Conservation (phyloP, 2,797 vertebrate species). For the Crenuchus spilurus region DNA sequence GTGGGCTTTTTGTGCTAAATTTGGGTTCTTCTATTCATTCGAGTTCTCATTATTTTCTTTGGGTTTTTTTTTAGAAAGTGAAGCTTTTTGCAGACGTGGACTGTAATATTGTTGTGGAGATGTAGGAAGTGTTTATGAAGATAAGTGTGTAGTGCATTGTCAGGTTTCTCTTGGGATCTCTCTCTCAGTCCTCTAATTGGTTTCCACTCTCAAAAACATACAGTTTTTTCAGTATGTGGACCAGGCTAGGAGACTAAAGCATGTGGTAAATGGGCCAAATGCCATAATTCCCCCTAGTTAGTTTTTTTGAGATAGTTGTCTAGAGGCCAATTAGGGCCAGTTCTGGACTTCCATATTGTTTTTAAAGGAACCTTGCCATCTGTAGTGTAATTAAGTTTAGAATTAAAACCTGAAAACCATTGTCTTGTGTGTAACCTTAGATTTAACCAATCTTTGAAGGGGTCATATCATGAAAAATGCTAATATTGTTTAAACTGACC, state of each 20-base stretch:
- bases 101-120: constrained; percentile 13
- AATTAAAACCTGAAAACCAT: background rate
- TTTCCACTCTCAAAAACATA: background rate
- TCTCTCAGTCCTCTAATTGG: background rate
- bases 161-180: background rate
- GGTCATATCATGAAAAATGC: background rate
- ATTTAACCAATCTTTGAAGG: background rate
- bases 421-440: background rate
- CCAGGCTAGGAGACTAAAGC: background rate
- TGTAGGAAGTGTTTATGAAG: constrained; percentile 23
- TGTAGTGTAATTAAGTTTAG: background rate
- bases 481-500: too few species aligned
- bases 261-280: constrained; percentile 35
- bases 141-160: constrained; percentile 35
- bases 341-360: background rate
- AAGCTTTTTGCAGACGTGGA: constrained; percentile 21
- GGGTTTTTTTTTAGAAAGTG: too few species aligned
- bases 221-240: constrained; percentile 35
- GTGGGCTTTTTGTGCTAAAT: constrained; percentile 13
- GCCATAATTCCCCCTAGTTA: background rate
- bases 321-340: background rate
- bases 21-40: constrained; percentile 2
- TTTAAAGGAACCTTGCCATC: background rate
- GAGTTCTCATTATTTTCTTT: background rate
- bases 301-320: background rate